A percentile compares a stretch with the other conserved stretches of the same genome.
phyloP scores from a whole-genome alignment of 2,888 invertebrate genomes.

The Venustoraphidia nigricollis region DNA sequence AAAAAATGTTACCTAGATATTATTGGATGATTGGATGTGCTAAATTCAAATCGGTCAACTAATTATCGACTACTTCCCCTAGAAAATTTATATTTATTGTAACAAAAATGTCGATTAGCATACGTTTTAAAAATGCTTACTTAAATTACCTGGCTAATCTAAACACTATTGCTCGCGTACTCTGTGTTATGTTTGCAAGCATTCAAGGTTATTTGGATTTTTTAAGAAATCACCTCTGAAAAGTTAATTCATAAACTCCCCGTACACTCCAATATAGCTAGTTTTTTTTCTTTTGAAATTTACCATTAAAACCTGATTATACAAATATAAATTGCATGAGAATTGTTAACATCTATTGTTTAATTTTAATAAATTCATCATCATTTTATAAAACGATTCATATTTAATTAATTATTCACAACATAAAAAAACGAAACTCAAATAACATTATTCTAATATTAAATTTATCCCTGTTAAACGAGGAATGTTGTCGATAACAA shows the following conservation, averaged over 20 bases:
- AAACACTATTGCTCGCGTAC: no score
- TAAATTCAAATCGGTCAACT: no score
- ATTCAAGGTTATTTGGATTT: no score
- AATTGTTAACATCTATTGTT: conserved; percentile 2
- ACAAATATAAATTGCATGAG: conserved; percentile 2
- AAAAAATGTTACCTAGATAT: no score
- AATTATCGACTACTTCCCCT: no score
- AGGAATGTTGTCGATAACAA: conserved; percentile 3
- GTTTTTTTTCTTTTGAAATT: conserved; percentile 1
- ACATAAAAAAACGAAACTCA: conserved; percentile 2
- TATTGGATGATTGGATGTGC: no score
- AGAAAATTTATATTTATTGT: no score
- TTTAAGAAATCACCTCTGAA: no score
- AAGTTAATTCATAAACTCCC: not conserved
- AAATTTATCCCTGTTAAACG: not conserved
- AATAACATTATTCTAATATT: conserved; percentile 3
- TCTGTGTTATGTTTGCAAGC: no score
- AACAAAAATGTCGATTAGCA: no score
- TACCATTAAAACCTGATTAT: conserved; percentile 6
- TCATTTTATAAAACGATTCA: conserved; percentile 3
- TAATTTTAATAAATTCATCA: conserved; percentile 3
- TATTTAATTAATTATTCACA: conserved; percentile 11
- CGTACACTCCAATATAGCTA: not conserved
- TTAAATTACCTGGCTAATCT: no score
- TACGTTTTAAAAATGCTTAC: no score